Percentiles rank a stretch among this genome's conserved stretches.
These are phyloP conservation scores for Alces alces DNA, from an alignment of 2,113 vertebrate genomes.

Conservation along the genomic window DNA sequence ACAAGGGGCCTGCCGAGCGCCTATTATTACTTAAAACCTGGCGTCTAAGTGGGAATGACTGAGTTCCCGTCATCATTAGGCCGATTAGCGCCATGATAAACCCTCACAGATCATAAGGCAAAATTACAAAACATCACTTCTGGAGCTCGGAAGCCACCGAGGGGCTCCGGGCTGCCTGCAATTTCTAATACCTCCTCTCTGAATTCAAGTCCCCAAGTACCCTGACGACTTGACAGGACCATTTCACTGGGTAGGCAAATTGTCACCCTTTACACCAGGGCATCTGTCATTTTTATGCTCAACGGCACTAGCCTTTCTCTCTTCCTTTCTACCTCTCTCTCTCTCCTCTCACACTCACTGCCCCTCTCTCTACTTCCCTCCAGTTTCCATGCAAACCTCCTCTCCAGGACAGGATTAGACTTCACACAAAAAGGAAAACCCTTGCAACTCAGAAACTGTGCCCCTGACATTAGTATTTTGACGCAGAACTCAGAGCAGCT, in stretches of 20 bases:
- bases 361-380: rapidly evolving
- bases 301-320: background rate
- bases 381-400: background rate
- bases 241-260: slow-evolving; percentile 75
- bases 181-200: slow-evolving; percentile 63
- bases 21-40: slow-evolving; percentile 81
- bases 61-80: slow-evolving; percentile 78
- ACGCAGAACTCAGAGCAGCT: slow-evolving; percentile 2
- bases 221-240: slow-evolving; percentile 72
- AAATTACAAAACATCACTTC: slow-evolving; percentile 81
- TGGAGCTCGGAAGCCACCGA: slow-evolving; percentile 64
- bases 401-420: background rate
- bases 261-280: slow-evolving; percentile 78
- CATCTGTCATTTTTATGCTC: slow-evolving; percentile 68
- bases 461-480: slow-evolving; percentile 34
- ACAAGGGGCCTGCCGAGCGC: slow-evolving; percentile 76
- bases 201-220: slow-evolving; percentile 69
- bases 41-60: slow-evolving; percentile 78
- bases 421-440: background rate
- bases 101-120: slow-evolving; percentile 80
- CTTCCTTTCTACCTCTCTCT: background rate
- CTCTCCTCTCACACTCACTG: background rate
- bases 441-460: background rate
- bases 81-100: slow-evolving; percentile 82
- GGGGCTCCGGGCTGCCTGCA: slow-evolving; percentile 53